These are phyloP conservation scores for Notoglanidium macrostoma DNA, from an alignment of 2,797 vertebrate genomes.

Conservation along the genomic window DNA sequence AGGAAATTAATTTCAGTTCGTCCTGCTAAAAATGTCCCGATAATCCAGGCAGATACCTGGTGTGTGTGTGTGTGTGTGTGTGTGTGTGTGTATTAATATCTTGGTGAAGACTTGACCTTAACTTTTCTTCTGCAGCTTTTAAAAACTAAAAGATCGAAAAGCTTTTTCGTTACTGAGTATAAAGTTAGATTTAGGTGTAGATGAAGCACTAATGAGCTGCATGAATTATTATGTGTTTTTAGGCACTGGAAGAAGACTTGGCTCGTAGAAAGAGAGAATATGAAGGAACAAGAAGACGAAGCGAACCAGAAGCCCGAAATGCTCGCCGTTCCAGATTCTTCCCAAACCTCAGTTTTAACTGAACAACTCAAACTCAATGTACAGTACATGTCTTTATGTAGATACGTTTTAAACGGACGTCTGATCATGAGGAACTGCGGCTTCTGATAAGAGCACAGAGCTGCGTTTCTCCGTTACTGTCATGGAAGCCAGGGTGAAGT, in stretches of 20 bases:
- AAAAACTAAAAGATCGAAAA: neutral
- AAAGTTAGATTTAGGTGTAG: neutral
- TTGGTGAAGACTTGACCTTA: neutral
- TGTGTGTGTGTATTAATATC: neutral
- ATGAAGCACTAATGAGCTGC: neutral
- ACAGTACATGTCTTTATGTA: neutral
- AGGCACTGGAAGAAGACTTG: conserved; percentile 72
- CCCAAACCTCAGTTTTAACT: conserved; percentile 52
- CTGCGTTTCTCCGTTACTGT: neutral
- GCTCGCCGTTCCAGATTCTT: conserved; percentile 54
- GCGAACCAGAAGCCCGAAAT: conserved; percentile 48
- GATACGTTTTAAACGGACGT: neutral
- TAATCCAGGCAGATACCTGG: no score
- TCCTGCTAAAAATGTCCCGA: no score
- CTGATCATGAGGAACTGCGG: neutral
- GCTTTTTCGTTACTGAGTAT: neutral
- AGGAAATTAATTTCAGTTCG: neutral
- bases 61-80: neutral
- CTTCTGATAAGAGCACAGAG: neutral
- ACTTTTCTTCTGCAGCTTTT: neutral
- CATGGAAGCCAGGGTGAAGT: neutral
- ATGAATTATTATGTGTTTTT: neutral
- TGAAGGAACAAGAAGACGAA: conserved; percentile 47
- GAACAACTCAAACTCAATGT: neutral
- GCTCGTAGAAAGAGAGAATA: conserved; percentile 58